Conservation (phyloP, 2,113 vertebrate genomes). For the Fregetta grallaria region DNA sequence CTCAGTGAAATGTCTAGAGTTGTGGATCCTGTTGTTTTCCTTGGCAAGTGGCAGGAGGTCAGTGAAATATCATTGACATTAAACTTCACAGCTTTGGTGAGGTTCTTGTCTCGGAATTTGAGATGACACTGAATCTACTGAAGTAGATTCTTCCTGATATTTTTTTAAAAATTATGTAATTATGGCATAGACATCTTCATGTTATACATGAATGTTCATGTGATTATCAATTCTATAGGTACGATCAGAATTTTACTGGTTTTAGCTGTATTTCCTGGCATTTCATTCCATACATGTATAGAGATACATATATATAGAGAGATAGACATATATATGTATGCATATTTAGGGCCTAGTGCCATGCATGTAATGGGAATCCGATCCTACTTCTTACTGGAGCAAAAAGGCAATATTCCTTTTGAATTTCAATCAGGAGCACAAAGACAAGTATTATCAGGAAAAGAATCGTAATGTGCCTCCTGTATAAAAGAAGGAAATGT, state of each 20-base stretch:
- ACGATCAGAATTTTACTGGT: background rate
- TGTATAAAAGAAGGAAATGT: background rate
- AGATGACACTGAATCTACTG: background rate
- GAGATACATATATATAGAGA: background rate
- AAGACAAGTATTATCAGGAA: background rate
- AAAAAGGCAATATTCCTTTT: background rate
- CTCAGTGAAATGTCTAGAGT: background rate
- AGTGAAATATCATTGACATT: background rate
- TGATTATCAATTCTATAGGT: background rate
- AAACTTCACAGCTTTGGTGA: background rate
- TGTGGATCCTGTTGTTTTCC: background rate
- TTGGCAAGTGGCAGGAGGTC: background rate
- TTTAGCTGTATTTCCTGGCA: background rate
- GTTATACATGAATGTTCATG: background rate
- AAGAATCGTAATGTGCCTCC: background rate
- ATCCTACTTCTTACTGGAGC: background rate
- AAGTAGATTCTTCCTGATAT: background rate
- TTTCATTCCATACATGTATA: background rate
- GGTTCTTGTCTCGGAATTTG: background rate
- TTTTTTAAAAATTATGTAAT: background rate
- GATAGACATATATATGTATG: rapidly evolving
- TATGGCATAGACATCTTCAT: background rate
- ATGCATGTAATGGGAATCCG: background rate
- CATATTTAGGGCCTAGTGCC: background rate
- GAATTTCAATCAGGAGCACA: background rate